Conservation (phyloP, 2,797 vertebrate species). For the Chrosomus eos region DNA sequence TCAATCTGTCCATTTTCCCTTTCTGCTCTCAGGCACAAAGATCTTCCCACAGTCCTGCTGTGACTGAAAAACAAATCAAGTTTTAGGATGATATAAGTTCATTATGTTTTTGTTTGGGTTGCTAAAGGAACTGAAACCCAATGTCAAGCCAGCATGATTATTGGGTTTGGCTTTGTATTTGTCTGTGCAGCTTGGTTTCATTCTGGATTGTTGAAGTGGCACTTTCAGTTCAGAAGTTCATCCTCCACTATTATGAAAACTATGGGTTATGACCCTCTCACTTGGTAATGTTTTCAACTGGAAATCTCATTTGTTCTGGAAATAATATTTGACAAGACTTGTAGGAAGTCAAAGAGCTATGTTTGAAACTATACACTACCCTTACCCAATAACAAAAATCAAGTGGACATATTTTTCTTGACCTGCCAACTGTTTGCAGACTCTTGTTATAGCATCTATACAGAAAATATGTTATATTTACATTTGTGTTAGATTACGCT, state of each 20-base stretch:
- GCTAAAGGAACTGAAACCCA: conserved; percentile 64
- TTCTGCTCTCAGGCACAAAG: conserved; percentile 31
- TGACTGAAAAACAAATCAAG: conserved; percentile 50
- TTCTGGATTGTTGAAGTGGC: conserved; percentile 22
- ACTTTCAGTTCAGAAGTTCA: conserved; percentile 45
- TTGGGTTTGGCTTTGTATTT: conserved; percentile 22
- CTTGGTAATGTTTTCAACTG: conserved; percentile 17
- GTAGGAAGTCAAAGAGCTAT: not conserved
- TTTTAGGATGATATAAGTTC: conserved; percentile 64
- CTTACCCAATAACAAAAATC: not conserved
- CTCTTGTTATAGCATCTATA: no score
- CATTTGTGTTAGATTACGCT: not conserved
- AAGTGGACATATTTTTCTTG: not conserved
- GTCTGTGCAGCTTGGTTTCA: conserved; percentile 13
- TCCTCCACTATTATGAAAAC: not conserved
- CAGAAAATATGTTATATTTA: not conserved
- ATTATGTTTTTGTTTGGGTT: conserved; percentile 70
- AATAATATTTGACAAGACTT: conserved; percentile 20
- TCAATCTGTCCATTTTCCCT: conserved; percentile 27
- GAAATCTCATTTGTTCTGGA: conserved; percentile 25
- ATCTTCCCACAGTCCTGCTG: conserved; percentile 42
- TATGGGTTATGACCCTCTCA: conserved; percentile 6
- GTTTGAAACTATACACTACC: not conserved
- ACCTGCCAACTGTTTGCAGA: not conserved
- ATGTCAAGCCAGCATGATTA: conserved; percentile 61